A percentile compares a stretch with the other conserved stretches of the same genome.
phyloP scores from a whole-genome alignment of 2,113 vertebrate genomes.

The Hipposideros armiger region DNA sequence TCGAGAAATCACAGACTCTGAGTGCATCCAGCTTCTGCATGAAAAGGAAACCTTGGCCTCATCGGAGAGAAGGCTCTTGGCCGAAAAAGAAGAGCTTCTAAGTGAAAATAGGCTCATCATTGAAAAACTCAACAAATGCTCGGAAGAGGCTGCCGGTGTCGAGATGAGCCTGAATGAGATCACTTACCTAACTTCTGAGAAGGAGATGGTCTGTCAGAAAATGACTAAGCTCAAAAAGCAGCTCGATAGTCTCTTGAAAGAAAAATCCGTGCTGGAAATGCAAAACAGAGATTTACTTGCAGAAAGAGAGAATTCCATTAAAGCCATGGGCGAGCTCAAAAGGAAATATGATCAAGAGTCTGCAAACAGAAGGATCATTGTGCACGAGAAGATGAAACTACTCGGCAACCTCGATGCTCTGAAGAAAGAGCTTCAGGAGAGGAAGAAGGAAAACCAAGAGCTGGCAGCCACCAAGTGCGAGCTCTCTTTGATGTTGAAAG shows the following conservation, averaged over 20 bases:
- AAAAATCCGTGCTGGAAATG: conserved; percentile 89
- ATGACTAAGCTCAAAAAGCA: conserved; percentile 86
- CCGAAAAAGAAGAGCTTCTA: conserved; percentile 90
- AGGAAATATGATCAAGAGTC: conserved; percentile 86
- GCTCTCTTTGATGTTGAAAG: conserved; percentile 87
- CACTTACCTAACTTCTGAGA: conserved; percentile 87
- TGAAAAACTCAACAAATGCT: conserved; percentile 84
- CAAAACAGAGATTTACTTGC: conserved; percentile 87
- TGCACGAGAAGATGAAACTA: conserved; percentile 88
- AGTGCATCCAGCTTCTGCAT: conserved; percentile 90
- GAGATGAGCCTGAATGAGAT: conserved; percentile 84
- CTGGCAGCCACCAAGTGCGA: conserved; percentile 86
- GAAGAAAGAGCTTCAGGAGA: conserved; percentile 88
- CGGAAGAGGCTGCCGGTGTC: conserved; percentile 80
- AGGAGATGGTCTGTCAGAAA: conserved; percentile 84
- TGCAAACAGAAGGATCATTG: conserved; percentile 82
- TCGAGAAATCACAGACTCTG: conserved; percentile 89
- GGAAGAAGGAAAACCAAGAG: conserved; percentile 83
- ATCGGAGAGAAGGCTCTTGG: conserved; percentile 87
- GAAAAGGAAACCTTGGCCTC: conserved; percentile 92
- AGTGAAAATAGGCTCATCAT: conserved; percentile 87
- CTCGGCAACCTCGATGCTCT: conserved; percentile 82
- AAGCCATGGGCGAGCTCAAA: conserved; percentile 87
- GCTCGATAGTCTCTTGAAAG: conserved; percentile 87
- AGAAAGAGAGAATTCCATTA: conserved; percentile 86